Percentiles rank a stretch among this genome's conserved stretches.
These are phyloP conservation scores for Clytia hemisphaerica DNA, from an alignment of 30 jellyfish, hydroid and myxozoan genomes.

Conservation along the genomic window DNA sequence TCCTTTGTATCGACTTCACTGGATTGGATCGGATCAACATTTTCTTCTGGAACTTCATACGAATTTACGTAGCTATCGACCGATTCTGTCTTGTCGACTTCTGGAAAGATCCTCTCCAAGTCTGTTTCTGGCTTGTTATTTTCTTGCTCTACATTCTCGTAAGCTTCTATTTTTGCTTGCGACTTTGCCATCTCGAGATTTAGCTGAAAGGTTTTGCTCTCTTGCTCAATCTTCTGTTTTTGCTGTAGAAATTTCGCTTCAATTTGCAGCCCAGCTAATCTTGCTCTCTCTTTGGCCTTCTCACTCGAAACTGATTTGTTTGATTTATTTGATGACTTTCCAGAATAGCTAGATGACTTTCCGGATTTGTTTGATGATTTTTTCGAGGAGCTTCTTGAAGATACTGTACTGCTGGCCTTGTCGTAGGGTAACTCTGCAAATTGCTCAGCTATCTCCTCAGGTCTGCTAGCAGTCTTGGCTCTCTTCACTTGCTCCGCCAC, in stretches of 20 bases:
- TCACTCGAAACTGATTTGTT: not conserved
- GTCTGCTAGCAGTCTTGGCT: too few species aligned
- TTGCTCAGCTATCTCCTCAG: too few species aligned
- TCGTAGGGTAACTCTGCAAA: too few species aligned
- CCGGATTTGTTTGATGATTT: too few species aligned
- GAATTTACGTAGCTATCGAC: not conserved
- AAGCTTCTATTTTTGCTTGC: slow-evolving; percentile 5
- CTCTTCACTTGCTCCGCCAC: too few species aligned
- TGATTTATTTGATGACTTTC: too few species aligned
- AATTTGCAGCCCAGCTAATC: not conserved
- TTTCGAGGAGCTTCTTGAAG: too few species aligned
- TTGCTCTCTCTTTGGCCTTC: slow-evolving; percentile 7
- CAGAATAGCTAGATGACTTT: too few species aligned
- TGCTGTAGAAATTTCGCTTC: not conserved
- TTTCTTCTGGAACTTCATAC: too few species aligned
- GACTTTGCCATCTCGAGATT: slow-evolving; percentile 9
- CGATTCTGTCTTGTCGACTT: not conserved
- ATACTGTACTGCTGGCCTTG: too few species aligned
- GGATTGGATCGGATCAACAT: too few species aligned
- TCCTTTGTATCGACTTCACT: too few species aligned
- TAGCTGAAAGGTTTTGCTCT: not conserved
- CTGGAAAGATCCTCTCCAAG: not conserved
- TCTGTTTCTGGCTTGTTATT: not conserved
- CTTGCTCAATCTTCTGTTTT: not conserved
- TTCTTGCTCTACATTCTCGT: not conserved